Percentiles rank a stretch among this genome's conserved stretches.
Evolutionary conservation across 2,888 invertebrate species (phyloP).

Genomic region (Sesia apiformis): DNA sequence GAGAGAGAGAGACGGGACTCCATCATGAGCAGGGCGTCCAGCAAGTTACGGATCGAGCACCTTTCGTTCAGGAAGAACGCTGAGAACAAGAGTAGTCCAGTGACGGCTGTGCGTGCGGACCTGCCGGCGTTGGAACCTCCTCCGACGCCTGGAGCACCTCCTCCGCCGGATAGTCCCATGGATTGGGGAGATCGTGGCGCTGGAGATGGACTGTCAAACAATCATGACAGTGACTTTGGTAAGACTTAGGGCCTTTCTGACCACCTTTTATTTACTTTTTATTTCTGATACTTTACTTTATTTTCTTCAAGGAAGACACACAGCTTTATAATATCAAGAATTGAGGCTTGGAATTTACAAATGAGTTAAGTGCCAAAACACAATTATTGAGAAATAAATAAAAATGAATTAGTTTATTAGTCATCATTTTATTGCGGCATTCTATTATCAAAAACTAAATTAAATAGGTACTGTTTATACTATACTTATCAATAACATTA

Average conservation of each 20-base stretch:
- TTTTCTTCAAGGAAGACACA: too few species aligned
- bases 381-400: too few species aligned
- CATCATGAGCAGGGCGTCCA: slow-evolving; percentile 62
- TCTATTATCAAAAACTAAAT: too few species aligned
- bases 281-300: too few species aligned
- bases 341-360: too few species aligned
- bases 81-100: slow-evolving; percentile 45
- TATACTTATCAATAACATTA: too few species aligned
- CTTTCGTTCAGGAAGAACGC: slow-evolving; percentile 47
- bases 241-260: slow-evolving; percentile 15
- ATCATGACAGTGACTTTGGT: slow-evolving; percentile 90
- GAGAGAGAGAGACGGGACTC: slow-evolving; percentile 57
- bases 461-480: too few species aligned
- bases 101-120: slow-evolving; percentile 39
- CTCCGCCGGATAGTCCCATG: slow-evolving; percentile 64
- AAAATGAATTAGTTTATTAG: too few species aligned
- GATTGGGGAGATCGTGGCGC: slow-evolving; percentile 85
- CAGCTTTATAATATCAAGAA: too few species aligned
- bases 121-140: slow-evolving; percentile 21
- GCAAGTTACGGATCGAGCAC: slow-evolving; percentile 61
- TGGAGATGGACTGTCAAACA: slow-evolving; percentile 89
- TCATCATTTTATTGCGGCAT: too few species aligned
- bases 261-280: too few species aligned
- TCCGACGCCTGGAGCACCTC: slow-evolving; percentile 13
- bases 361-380: too few species aligned